Evolutionary conservation across 2,113 vertebrate species (phyloP).

Genomic region (Diadophis punctatus): DNA sequence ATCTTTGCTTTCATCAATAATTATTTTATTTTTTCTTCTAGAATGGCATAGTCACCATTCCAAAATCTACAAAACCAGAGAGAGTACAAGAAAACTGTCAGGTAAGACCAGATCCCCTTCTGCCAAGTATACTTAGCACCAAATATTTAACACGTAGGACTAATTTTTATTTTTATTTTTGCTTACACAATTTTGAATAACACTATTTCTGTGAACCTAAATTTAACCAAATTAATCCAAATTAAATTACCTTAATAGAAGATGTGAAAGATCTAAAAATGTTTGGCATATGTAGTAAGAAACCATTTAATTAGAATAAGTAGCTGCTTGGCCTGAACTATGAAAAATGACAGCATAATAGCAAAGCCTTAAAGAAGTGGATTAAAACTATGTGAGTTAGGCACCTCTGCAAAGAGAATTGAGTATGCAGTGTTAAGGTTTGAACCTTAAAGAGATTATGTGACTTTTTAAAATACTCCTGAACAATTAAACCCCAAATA

Average conservation of each 20-base stretch:
- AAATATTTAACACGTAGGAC: not conserved
- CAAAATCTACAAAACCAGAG: constrained; percentile 76
- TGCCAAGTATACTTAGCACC: not conserved
- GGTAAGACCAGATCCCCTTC: constrained; percentile 54
- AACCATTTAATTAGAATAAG: not conserved
- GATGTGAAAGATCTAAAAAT: not conserved
- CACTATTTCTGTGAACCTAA: not conserved
- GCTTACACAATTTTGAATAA: not conserved
- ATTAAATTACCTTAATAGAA: not conserved
- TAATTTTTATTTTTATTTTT: not conserved
- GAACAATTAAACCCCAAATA: not conserved
- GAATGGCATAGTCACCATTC: constrained; percentile 79
- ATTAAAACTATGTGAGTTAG: not conserved
- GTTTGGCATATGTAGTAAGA: not conserved
- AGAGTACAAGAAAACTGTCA: constrained; percentile 76
- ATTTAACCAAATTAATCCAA: not conserved
- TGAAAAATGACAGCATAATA: not conserved
- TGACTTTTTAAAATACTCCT: not conserved
- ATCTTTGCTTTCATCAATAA: not conserved
- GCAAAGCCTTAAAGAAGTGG: not conserved
- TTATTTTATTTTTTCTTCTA: constrained; percentile 47
- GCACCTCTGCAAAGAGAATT: not conserved
- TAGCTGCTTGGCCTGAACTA: not conserved
- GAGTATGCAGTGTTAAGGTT: not conserved
- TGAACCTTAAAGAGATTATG: not conserved